Base-by-base conservation (phyloP, 2,797 vertebrate genomes). In the Megalops cyprinoides region DNA sequence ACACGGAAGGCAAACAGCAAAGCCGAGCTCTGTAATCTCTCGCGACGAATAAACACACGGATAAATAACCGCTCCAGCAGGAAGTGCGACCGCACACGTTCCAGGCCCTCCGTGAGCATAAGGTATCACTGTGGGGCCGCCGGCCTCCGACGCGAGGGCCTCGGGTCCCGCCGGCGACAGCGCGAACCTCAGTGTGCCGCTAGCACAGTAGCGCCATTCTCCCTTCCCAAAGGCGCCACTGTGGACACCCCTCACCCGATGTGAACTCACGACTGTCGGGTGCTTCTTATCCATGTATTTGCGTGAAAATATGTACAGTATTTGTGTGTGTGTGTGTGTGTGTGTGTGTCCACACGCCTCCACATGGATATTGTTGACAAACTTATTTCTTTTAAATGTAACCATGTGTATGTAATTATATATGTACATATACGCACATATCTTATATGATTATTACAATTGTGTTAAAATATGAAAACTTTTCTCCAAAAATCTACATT, bases 121-220 rank as follows among this genome's bases (percentile, higher is more conserved):
- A 67, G 62, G 71, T 12, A 49, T 15, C n/a, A 49, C 23, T 74
- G 71, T 74, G 71, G 71, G 44, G n/a, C 6, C 12, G 42, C 71
- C n/a, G 8, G 37, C 14, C 71, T 15, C 71, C 25, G 69, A 48
- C n/a, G 20, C 5, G 3, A 14, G 62, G 34, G 25, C 8, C 28
- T 12, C 1, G 31, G 5, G 4, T 3, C 34, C 65, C 8, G 10
- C 28, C 8, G n/a, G 9, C n/a, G 31, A 34, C 8, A 8, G 28
- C 14, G 60, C 14, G 14, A 25, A 25, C 20, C 39, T 12, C 69
- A 44, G 15, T 10, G 18, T 6, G 39, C 37, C 9, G 23, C 73
- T 14, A 44, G n/a, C 4, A 73, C 67, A 44, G 37, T 42, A 44
- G 18, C 44, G 31, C 6, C 69, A 31, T 49, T 49, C 73, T 51